Evolutionary conservation across 2,797 vertebrate genomes (phyloP).

Genomic region (Mus spretus): DNA sequence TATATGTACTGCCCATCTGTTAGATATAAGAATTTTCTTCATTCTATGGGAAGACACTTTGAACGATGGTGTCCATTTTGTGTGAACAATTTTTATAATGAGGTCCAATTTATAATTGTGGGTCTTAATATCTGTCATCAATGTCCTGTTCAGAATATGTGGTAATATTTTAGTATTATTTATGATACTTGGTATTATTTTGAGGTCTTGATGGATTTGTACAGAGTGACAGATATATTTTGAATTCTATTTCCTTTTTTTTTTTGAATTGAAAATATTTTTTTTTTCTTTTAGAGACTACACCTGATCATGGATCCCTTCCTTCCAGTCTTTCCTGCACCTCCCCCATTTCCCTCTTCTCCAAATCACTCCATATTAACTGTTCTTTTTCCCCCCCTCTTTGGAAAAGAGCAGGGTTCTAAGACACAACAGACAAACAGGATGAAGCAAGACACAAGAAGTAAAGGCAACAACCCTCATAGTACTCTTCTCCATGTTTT

Average conservation of each 20-base stretch:
- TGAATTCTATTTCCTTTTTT: not conserved
- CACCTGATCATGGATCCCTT: too few species aligned
- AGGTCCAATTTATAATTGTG: not conserved
- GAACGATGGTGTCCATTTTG: not conserved
- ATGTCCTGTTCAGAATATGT: not conserved
- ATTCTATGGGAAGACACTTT: not conserved
- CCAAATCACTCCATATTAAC: not conserved
- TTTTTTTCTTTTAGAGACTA: not conserved
- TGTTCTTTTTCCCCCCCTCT: not conserved
- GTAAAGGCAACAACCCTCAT: not conserved
- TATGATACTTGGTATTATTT: not conserved
- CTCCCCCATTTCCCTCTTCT: not conserved
- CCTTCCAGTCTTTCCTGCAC: not conserved
- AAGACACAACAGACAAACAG: not conserved
- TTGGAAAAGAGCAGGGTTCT: not conserved
- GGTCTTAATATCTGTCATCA: too few species aligned
- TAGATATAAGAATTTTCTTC: not conserved
- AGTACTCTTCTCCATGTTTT: too few species aligned
- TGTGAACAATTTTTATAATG: not conserved
- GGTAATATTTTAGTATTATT: not conserved
- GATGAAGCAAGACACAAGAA: not conserved
- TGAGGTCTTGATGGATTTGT: not conserved
- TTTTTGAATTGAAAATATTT: not conserved
- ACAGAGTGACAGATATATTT: not conserved
- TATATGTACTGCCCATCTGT: not conserved